phyloP scores from a whole-genome alignment of 1,140 invertebrate genomes.

The Camponotus vicinus region DNA sequence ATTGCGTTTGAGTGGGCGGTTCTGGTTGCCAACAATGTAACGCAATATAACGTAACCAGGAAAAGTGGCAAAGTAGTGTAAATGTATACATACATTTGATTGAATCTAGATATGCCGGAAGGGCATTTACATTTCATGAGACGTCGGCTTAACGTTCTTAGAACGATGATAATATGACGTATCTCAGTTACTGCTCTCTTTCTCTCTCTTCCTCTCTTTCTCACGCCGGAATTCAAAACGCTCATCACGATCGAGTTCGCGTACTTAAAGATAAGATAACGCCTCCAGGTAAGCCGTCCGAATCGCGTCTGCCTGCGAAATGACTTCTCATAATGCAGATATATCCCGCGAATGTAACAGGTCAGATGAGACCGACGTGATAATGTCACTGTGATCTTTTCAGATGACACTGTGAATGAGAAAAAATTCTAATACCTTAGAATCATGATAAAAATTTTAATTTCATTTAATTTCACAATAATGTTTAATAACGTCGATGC shows the following conservation, averaged over 20 bases:
- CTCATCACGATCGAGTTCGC: constrained; percentile 32
- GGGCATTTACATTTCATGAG: constrained; percentile 46
- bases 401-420: neutral
- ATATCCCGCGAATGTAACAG: neutral
- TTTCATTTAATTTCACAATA: neutral
- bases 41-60: constrained; percentile 14
- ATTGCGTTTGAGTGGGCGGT: constrained; percentile 20
- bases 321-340: constrained; percentile 33
- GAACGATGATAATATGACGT: constrained; percentile 49
- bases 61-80: constrained; percentile 23
- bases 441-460: neutral
- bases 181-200: constrained; percentile 30
- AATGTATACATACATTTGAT: constrained; percentile 54
- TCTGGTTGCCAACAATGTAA: neutral
- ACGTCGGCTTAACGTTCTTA: constrained; percentile 49
- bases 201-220: constrained; percentile 9
- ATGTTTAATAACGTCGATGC: neutral
- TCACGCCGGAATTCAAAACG: constrained; percentile 40
- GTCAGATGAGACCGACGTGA: constrained; percentile 22
- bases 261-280: constrained; percentile 51
- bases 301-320: constrained; percentile 24
- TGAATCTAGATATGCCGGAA: constrained; percentile 60
- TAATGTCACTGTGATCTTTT: neutral
- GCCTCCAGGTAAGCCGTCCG: constrained; percentile 19
- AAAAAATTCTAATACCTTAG: neutral